Base-by-base conservation (phyloP, 1,140 invertebrate genomes). In the Ceratosolen solmsi region DNA sequence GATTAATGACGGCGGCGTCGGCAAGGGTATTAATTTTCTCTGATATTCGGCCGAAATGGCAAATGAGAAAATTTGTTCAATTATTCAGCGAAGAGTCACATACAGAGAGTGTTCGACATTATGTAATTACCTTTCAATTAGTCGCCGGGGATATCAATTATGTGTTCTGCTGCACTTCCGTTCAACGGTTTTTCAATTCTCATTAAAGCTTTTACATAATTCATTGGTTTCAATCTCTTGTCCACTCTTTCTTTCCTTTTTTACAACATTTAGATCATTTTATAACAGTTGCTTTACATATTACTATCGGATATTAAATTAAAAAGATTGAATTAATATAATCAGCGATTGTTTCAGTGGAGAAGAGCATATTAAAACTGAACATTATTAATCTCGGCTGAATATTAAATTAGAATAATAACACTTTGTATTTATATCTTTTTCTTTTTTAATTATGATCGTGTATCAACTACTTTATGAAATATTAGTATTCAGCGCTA, bases 11-110 rank as follows among this genome's bases (percentile, higher is more conserved):
- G 79, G 84, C 84, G 84, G 49, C n/a, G 25, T 56, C 68, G 79
- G 86, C 84, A 85, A 84, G 85, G 84, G 87, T 87, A 88, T 87
- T 88, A 88, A 88, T 88, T 87, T 86, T 85, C 84, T 82, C 78
- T 25, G 81, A 60, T 77, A 81, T 79, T 76, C 63, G 25, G 81
- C 71, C 79, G 74, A 79, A n/a, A 79, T 51, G 68, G 71, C 65
- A 36, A 46, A 54, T 38, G 77, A 74, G 77, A 65, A 77, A 54
- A 82, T 72, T 80, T 71, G 77, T 54, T 78, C 74, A 72, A 65
- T 82, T 84, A 82, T 82, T 81, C 72, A 82, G 73, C 8, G 60
- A 33, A 80, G 72, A 72, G 68, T 30, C 75, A 56, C 38, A 65
- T 38, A 56, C 56, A 68, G 27, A 60, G n/a, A 33, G 27, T 49